Conservation (phyloP, 2,797 vertebrate species). For the Hyperoplus immaculatus region DNA sequence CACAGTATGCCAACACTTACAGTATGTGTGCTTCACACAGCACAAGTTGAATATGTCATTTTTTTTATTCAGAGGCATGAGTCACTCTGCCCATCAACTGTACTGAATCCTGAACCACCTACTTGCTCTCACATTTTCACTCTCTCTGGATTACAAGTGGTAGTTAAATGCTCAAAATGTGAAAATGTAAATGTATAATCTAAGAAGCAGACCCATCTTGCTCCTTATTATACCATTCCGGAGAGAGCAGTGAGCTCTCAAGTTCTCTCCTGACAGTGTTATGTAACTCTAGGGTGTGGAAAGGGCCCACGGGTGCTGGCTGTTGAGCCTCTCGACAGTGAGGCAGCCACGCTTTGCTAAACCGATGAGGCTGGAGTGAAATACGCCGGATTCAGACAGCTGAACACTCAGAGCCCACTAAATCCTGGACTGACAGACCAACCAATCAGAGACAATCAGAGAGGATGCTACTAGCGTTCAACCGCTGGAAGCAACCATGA, state of each 20-base stretch:
- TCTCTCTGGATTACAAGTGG: conserved; percentile 37
- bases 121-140: conserved; percentile 52
- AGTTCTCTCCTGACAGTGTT: conserved; percentile 59
- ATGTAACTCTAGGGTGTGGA: conserved; percentile 56
- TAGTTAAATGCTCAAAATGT: conserved; percentile 36
- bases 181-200: conserved; percentile 51
- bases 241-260: conserved; percentile 41
- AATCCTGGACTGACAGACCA: conserved; percentile 69
- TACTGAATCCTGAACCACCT: conserved; percentile 56
- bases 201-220: conserved; percentile 30
- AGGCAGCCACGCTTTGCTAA: conserved; percentile 64
- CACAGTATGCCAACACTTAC: conserved; percentile 20
- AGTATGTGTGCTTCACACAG: conserved; percentile 19
- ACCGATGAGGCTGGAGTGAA: conserved; percentile 52
- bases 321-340: conserved; percentile 46
- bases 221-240: conserved; percentile 25
- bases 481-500: conserved; percentile 46
- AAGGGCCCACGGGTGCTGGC: conserved; percentile 53
- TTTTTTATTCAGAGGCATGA: conserved; percentile 49
- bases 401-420: conserved; percentile 63
- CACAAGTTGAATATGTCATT: conserved; percentile 30
- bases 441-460: conserved; percentile 71
- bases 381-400: conserved; percentile 58
- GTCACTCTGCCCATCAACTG: conserved; percentile 56
- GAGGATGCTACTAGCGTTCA: conserved; percentile 43